Evolutionary conservation across 2,888 invertebrate species (phyloP), one percentile per base, ranked within the genome.

Genomic region (Endotricha flammealis): DNA sequence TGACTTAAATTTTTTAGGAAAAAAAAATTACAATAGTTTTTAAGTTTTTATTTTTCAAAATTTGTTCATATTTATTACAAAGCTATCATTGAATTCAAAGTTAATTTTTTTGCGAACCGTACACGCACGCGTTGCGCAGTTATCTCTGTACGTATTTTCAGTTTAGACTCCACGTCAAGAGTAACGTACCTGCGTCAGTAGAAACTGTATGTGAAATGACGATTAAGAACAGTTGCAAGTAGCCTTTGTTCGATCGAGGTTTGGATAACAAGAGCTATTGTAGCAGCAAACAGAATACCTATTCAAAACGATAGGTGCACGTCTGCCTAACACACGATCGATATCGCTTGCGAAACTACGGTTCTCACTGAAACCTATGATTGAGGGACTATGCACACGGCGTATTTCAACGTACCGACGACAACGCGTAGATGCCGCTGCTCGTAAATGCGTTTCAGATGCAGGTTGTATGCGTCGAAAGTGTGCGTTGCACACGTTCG

Each of bases 171-270:
- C 52, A 55, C 57, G 53, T 60, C 56, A 56, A 59, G 57, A 63
- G 58, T 60, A 67, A 67, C 66, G 63, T 65, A 63, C 64, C 57
- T 59, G 62, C 62, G 66, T 71, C 63, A 68, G 73, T 70, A 62
- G 79, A 78, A 76, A 78, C 73, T 63, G 79, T 80, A 82, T 82
- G 81, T 81, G 85, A 85, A 86, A 85, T 81, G 81, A 75, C 76
- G 82, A 85, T 83, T 83, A 85, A 82, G 72, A 81, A 85, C 85
- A 79, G 81, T 81, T 82, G 74, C 71, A 81, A 81, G 82, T 81
- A 81, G 82, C 76, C 76, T 83, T 86, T 86, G 86, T 86, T 80
- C 58, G 82, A 85, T 86, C 63, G 53, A 41, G 41, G 46, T 38
- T 39, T 39, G 47, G 83, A 85, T 85, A 85, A 68, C 49, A 40